Evolutionary conservation across 2,113 vertebrate species (phyloP).

Genomic region (Sander vitreus): DNA sequence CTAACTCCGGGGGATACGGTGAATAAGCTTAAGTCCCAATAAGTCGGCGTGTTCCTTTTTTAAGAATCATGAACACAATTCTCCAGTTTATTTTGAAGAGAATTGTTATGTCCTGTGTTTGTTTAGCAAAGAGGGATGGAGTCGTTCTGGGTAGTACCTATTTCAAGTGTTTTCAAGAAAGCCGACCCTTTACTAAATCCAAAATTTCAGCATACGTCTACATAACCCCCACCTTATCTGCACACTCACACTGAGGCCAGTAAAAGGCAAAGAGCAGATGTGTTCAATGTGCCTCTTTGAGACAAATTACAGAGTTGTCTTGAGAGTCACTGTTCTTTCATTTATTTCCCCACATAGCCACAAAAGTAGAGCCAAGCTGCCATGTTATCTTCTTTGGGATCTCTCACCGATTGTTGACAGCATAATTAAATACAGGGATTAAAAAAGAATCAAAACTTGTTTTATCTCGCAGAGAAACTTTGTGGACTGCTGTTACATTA

Average conservation of each 20-base stretch:
- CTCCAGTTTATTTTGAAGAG: neutral
- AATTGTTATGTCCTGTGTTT: conserved; percentile 3
- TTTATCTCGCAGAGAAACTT: conserved; percentile 35
- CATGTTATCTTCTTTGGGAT: conserved; percentile 56
- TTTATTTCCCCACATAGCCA: conserved; percentile 55
- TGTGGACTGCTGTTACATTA: conserved; percentile 29
- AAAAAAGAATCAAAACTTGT: conserved; percentile 25
- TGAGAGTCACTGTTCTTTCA: conserved; percentile 52
- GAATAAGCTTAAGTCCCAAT: too few species aligned
- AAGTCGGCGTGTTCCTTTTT: too few species aligned
- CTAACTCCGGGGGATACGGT: too few species aligned
- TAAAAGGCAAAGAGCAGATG: conserved; percentile 59
- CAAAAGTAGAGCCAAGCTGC: conserved; percentile 56
- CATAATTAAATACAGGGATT: conserved; percentile 60
- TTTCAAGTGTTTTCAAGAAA: conserved; percentile 31
- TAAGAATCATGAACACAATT: neutral
- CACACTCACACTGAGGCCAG: conserved; percentile 25
- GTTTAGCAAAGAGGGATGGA: neutral
- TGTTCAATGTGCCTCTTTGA: conserved; percentile 49
- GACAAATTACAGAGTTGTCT: conserved; percentile 62
- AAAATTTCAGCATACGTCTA: conserved; percentile 17
- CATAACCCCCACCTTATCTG: conserved; percentile 33
- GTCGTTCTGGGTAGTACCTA: neutral
- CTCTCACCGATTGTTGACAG: conserved; percentile 49
- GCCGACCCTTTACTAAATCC: neutral